Base-by-base conservation (phyloP, 2,888 invertebrate genomes). In the Volucella inanis region DNA sequence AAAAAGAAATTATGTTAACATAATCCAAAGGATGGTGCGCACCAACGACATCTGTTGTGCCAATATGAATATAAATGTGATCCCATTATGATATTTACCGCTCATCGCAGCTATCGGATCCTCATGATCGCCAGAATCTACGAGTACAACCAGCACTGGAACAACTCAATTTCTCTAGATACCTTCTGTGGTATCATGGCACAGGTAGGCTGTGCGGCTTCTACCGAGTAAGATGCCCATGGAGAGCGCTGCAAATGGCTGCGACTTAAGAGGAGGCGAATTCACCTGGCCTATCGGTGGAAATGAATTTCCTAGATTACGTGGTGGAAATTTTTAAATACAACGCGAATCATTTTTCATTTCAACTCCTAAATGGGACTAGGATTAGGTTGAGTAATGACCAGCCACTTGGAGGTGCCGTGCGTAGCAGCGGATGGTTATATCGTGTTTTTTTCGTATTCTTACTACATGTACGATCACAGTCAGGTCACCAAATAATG, bases 41-140 rank as follows among this genome's bases (percentile, higher is more conserved):
- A 85, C 67, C 81, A 85, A 81, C 81, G 85, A 85, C 85, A 85
- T 85, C 85, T 85, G 85, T 85, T 85, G 85, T 86, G 86, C 82
- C 86, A 86, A 86, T 86, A 86, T 77, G 82, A 86, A 86, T 86
- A 86, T 86, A 86, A 86, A 86, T 86, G 82, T 77, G 86, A 86
- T 86, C 81, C 82, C 86, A 86, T 86, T 86, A 86, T 74, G 72
- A 82, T 86, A 78, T 82, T 86, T 86, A 86, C 86, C 86, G 86
- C 81, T 82, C 77, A 72, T 77, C 77, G 77, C 43, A 55, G 76
- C 77, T 82, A 86, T 86, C 86, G 72, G 57, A 86, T 45, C 61
- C 72, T 49, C 76, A 80, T 76, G 80, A 85, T 85, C 84, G 47
- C 62, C 6, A 77, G 72, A 85, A 81, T 85, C 81, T 81, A 64